Base-by-base conservation (phyloP, 2,888 invertebrate species). In the Rugalucina vietnamica region DNA sequence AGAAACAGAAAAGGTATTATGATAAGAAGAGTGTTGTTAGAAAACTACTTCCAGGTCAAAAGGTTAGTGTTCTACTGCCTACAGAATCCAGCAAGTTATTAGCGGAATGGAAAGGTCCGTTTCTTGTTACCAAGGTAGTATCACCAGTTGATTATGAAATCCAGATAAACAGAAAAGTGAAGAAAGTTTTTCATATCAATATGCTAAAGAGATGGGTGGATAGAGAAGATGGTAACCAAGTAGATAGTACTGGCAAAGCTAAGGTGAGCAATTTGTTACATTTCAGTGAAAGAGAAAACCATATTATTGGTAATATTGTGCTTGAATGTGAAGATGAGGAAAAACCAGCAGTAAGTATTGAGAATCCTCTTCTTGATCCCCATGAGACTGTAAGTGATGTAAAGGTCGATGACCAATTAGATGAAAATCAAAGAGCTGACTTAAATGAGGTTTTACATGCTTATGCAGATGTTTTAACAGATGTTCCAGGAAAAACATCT, bases 1-100 rank as follows among this genome's bases (percentile, higher is more conserved):
- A 60, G 37, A 69, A 43, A 79, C 39, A 69, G 74, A 37, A 77
- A 76, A 10, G 73, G 73, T 29, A 83, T 83, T 76, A 37, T 85
- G 32, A 72, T 27, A 72, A 34, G 39, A 72, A 43, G 43, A 29
- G 43, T 43, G 2, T 14, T 29, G 18, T 29, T 8, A 39, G 72
- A n/a, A 27, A 24, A 43, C 24, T 72, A 29, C 1, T 2, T 1
- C 39, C 49, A 72, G 72, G 72, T 8, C 43, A 72, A 2, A 72
- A 39, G 24, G 72, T 39, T 5, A 43, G 39, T 43, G 72, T 72
- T 72, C 43, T 72, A 24, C 29, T 72, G 39, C 72, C 43, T 4
- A 39, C 72, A 43, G 3, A 10, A 8, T 27, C 72, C 37, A 72
- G 34, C 36, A 70, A 70, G 29, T 36, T 70, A 24, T n/a, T 70